phyloP scores from a whole-genome alignment of 2,113 vertebrate species.

The Uria aalge region DNA sequence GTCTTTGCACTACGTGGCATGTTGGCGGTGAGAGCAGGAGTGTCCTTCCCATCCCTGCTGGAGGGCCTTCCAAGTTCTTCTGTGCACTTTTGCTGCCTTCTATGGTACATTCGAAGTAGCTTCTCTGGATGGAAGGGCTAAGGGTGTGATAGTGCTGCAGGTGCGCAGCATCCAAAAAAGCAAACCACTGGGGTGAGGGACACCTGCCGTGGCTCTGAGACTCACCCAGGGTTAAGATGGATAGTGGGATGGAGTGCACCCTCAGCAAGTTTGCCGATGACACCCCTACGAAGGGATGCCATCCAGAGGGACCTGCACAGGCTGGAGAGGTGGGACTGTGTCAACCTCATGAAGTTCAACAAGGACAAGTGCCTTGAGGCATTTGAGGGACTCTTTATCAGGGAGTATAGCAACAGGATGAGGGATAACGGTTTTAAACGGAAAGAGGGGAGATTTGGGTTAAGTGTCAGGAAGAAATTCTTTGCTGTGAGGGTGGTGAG shows the following conservation, averaged over 20 bases:
- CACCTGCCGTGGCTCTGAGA: not conserved
- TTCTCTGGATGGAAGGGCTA: not conserved
- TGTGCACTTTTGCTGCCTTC: not conserved
- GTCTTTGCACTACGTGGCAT: fast-evolving
- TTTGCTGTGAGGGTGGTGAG: not conserved
- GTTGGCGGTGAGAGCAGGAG: fast-evolving
- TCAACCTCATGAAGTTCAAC: not conserved
- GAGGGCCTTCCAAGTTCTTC: not conserved
- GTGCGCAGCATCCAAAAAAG: not conserved
- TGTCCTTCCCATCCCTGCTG: not conserved
- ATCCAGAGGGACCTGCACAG: not conserved
- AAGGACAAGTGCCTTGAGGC: not conserved
- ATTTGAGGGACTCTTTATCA: not conserved
- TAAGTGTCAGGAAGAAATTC: not conserved
- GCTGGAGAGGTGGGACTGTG: not conserved
- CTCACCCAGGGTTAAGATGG: fast-evolving
- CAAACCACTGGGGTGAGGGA: not conserved
- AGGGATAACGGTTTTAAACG: not conserved
- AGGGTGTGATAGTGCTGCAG: not conserved
- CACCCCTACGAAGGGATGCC: not conserved
- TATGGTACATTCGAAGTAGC: fast-evolving
- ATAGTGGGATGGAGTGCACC: not conserved
- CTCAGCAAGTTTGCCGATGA: not conserved
- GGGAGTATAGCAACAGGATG: not conserved
- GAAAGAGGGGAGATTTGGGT: not conserved